A percentile compares a stretch with the other conserved stretches of the same genome.
phyloP scores from a whole-genome alignment of 53 echinoderm and acorn worm species.

The Henricia sp. region DNA sequence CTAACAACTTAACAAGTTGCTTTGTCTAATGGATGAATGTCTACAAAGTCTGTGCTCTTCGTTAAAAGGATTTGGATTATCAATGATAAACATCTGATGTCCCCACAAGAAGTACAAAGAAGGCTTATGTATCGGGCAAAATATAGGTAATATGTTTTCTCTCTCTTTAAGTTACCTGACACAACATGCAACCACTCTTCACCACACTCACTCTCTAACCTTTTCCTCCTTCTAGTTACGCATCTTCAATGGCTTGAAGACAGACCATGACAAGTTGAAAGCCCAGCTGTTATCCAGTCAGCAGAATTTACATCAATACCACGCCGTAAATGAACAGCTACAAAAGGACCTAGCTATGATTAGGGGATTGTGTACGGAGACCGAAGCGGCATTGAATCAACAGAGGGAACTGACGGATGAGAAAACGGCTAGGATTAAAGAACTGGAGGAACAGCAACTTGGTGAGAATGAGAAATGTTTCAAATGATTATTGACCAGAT shows the following conservation, averaged over 20 bases:
- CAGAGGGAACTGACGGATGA: conserved; percentile 12
- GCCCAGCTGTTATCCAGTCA: not conserved
- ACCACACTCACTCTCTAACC: not conserved
- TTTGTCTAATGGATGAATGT: too few relatives aligned
- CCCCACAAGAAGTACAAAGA: too few relatives aligned
- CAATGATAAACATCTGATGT: too few relatives aligned
- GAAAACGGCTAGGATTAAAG: not conserved
- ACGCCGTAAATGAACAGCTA: not conserved
- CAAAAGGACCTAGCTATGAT: not conserved
- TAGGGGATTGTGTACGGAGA: not conserved
- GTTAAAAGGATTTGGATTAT: too few relatives aligned
- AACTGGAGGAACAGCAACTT: conserved; percentile 14
- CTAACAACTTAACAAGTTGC: too few relatives aligned
- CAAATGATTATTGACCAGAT: not conserved
- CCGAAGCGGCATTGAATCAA: not conserved
- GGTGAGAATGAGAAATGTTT: conserved; percentile 1
- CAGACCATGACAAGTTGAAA: not conserved
- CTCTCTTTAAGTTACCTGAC: not conserved
- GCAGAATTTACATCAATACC: not conserved
- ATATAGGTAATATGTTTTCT: too few relatives aligned
- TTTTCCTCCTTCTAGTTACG: not conserved
- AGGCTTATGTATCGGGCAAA: too few relatives aligned
- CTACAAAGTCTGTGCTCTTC: too few relatives aligned
- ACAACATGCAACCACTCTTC: not conserved
- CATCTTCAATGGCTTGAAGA: not conserved